Evolutionary conservation across 2,113 vertebrate genomes (phyloP), one percentile per base, ranked within the genome.

Genomic region (Capreolus pygargus): DNA sequence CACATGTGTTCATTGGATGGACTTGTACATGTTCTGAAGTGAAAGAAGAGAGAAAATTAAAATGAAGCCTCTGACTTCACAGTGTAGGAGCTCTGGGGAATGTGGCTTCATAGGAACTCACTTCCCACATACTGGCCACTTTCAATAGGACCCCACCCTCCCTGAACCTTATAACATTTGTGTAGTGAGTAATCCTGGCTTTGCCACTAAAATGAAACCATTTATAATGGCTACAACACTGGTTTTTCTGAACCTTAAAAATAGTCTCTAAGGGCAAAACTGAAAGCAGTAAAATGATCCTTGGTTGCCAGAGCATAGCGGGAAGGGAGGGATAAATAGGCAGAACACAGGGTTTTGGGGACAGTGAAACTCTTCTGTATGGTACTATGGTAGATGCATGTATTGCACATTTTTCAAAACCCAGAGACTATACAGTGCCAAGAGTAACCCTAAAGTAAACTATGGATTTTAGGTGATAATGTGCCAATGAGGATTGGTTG

Each of bases 121-220:
- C 21, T 70, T 94, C 89, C 54, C 57, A 70, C 52, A 39, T 54
- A 57, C 28, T 95, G 28, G 33, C 45, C 47, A 81, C 78, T 95
- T 94, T 81, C 94, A 57, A 43, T 28, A 55, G 92, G 67, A 64
- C 92, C 19, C 15, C 58, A 0, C 96, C 90, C 90, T 91, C 52
- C 13, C n/a, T 82, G 84, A 97, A 64, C 57, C 33, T 86, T 76
- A 57, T 1, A 96, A 23, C 58, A 39, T 95, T 97, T 96, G n/a
- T 94, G 14, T 81, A 67, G 45, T 95, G 89, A 97, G 58, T 96
- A 91, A 95, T 94, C 21, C 43, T 95, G 76, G 45, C 16, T 61
- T 64, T 95, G 90, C 79, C 81, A 52, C 60, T 78, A 43, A 67
- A 89, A 54, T 96, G 79, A 94, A 89, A 50, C 89, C 36, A 52